Evolutionary conservation across 2,113 vertebrate species (phyloP).

Genomic region (Brachyhypopomus occidentalis): DNA sequence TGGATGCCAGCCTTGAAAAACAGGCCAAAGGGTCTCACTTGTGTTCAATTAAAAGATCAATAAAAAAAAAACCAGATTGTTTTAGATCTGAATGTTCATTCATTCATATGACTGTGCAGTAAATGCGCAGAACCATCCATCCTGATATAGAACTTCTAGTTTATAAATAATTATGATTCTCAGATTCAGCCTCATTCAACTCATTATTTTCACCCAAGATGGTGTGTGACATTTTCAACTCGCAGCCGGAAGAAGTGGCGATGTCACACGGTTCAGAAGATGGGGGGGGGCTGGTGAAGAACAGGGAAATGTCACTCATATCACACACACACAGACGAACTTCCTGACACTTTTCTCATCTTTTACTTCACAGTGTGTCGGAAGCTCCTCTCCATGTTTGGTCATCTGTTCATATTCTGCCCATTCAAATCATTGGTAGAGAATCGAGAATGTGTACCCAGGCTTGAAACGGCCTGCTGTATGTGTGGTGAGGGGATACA

Average conservation of each 20-base stretch:
- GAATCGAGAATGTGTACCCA: background rate
- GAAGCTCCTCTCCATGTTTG: slow-evolving; percentile 10
- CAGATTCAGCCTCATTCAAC: background rate
- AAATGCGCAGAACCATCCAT: background rate
- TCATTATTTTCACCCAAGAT: slow-evolving; percentile 13
- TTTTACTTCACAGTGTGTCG: background rate
- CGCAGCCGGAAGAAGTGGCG: slow-evolving; percentile 15
- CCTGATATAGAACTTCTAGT: background rate
- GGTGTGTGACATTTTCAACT: slow-evolving; percentile 22
- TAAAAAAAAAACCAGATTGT: background rate
- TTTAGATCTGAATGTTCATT: background rate
- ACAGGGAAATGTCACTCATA: background rate
- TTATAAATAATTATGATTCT: background rate
- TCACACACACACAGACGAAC: background rate
- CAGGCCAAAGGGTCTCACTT: background rate
- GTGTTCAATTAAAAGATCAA: no score
- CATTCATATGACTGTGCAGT: background rate
- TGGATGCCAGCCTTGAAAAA: background rate
- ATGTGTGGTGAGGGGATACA: no score
- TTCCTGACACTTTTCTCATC: background rate
- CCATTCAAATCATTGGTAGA: background rate
- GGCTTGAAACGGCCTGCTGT: background rate
- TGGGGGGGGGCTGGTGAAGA: background rate
- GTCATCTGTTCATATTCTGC: slow-evolving; percentile 3
- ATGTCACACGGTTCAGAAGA: slow-evolving; percentile 28